These are phyloP conservation scores for Sciaenops ocellatus DNA, from an alignment of 2,797 vertebrate species.

Conservation along the genomic window DNA sequence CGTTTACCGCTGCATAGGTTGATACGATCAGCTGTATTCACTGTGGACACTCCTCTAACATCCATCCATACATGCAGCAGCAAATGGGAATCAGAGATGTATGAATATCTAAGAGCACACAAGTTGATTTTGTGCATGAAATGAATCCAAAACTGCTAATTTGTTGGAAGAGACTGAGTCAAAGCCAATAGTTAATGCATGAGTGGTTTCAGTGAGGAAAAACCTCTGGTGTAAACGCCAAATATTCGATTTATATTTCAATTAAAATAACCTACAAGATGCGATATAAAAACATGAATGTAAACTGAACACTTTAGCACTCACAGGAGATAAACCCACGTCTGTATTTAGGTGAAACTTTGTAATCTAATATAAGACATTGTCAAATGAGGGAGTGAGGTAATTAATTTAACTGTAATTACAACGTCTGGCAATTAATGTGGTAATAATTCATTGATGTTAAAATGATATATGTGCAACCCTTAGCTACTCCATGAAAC, in stretches of 20 bases:
- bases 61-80: conserved; percentile 19
- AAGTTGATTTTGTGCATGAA: conserved; percentile 29
- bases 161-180: conserved; percentile 24
- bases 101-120: conserved; percentile 27
- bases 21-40: conserved; percentile 30
- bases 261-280: not conserved
- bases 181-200: conserved; percentile 42
- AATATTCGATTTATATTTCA: conserved; percentile 19
- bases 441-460: conserved; percentile 35
- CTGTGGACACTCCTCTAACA: conserved; percentile 18
- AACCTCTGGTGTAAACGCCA: conserved; percentile 16
- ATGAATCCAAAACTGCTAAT: conserved; percentile 42
- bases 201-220: conserved; percentile 5
- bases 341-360: not conserved
- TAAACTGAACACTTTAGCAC: not conserved
- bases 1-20: conserved; percentile 6
- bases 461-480: conserved; percentile 2
- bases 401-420: conserved; percentile 34
- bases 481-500: not conserved
- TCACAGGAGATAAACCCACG: not conserved
- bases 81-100: conserved; percentile 18
- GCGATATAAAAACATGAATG: not conserved
- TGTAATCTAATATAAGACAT: not conserved
- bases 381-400: conserved; percentile 11
- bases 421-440: conserved; percentile 25